These are phyloP conservation scores for Diarsia rubi DNA, from an alignment of 2,888 invertebrate species.

Conservation along the genomic window DNA sequence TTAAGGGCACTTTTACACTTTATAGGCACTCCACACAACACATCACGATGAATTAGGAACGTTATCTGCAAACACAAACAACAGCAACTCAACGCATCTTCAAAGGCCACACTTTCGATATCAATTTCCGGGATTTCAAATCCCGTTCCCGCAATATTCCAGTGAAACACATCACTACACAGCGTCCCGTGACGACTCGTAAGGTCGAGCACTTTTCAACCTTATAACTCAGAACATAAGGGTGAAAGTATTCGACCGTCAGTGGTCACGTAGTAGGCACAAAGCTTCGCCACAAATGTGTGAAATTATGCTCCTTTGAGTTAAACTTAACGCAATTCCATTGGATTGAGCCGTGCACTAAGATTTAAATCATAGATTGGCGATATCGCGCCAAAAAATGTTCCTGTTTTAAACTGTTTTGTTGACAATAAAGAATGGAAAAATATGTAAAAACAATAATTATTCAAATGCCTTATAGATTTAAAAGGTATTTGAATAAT, in stretches of 20 bases:
- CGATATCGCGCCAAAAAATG: neutral
- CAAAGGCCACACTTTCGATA: conserved; percentile 33
- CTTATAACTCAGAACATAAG: neutral
- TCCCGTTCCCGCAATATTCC: conserved; percentile 41
- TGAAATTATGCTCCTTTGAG: conserved; percentile 65
- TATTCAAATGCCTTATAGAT: no score
- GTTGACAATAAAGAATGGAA: neutral
- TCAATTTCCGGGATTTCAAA: conserved; percentile 36
- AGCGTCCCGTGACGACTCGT: conserved; percentile 32
- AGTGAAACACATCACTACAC: conserved; percentile 41
- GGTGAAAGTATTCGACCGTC: neutral
- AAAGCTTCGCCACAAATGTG: conserved; percentile 61
- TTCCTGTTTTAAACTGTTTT: neutral
- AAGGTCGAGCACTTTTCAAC: neutral
- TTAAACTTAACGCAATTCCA: conserved; percentile 63
- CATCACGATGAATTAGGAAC: conserved; percentile 6
- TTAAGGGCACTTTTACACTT: no score
- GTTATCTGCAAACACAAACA: conserved; percentile 31
- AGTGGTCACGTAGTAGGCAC: conserved; percentile 42
- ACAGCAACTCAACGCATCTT: conserved; percentile 28
- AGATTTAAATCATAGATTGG: neutral
- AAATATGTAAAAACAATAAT: no score
- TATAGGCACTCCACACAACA: conserved; percentile 2
- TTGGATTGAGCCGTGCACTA: conserved; percentile 36
- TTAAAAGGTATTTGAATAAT: no score